phyloP scores from a whole-genome alignment of 2,888 invertebrate species.

The Scaptomyza reducta region DNA sequence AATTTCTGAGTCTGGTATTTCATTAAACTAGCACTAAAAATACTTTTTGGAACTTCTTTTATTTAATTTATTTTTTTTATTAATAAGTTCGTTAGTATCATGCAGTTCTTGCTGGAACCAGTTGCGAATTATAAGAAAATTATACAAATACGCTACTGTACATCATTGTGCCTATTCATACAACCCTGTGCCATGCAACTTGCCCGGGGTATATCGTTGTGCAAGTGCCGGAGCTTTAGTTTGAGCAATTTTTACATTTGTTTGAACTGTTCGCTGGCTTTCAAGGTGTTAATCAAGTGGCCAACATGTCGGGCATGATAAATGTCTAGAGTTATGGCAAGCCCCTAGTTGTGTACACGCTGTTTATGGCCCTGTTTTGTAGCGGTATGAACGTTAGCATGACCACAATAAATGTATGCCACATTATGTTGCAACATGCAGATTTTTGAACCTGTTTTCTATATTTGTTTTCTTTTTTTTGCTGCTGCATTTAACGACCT shows the following conservation, averaged over 20 bases:
- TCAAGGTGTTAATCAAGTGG: slow-evolving; percentile 74
- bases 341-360: not conserved
- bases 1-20: too few species aligned
- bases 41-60: too few species aligned
- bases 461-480: not conserved
- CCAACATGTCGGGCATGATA: slow-evolving; percentile 65
- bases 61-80: too few species aligned
- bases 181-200: not conserved
- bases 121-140: slow-evolving; percentile 1
- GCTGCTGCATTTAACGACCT: slow-evolving; percentile 66
- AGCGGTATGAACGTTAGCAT: not conserved
- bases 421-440: slow-evolving; percentile 45
- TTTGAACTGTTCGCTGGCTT: slow-evolving; percentile 39
- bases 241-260: slow-evolving; percentile 56
- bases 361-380: not conserved
- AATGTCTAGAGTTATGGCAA: slow-evolving; percentile 43
- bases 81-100: too few species aligned
- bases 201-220: not conserved
- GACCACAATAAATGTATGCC: slow-evolving; percentile 36
- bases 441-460: slow-evolving; percentile 18
- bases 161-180: not conserved
- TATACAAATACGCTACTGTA: too few species aligned
- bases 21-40: too few species aligned
- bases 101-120: not conserved
- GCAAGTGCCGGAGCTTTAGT: slow-evolving; percentile 14